Percentiles rank a stretch among this genome's conserved stretches.
phyloP scores from a whole-genome alignment of 2,797 vertebrate genomes.

The Sebastes kiyomatsui region DNA sequence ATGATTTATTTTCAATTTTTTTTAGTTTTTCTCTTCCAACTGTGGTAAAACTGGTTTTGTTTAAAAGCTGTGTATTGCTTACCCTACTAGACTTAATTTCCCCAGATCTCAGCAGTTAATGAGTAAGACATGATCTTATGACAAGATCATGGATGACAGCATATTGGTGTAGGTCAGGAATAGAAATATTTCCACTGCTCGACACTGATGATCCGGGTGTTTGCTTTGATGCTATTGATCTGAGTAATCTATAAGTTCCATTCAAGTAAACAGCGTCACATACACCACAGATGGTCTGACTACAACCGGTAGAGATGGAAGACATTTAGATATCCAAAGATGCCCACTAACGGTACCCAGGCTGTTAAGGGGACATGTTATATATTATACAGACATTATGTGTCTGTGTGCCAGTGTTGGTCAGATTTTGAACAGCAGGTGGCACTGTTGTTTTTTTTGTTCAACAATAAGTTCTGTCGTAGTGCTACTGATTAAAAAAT shows the following conservation, averaged over 20 bases:
- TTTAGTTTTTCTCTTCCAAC: neutral
- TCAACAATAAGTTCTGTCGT: neutral
- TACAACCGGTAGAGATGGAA: neutral
- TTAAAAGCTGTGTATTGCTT: neutral
- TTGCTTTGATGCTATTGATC: neutral
- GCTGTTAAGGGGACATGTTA: neutral
- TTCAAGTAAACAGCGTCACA: neutral
- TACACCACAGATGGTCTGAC: neutral
- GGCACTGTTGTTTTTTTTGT: constrained; percentile 67
- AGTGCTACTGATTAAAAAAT: neutral
- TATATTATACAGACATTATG: neutral
- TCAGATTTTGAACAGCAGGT: constrained; percentile 69
- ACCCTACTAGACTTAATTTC: neutral
- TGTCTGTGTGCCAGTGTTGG: neutral
- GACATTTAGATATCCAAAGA: neutral
- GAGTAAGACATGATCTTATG: neutral
- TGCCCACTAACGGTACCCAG: neutral
- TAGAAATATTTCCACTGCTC: neutral
- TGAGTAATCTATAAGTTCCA: neutral
- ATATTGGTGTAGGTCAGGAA: neutral
- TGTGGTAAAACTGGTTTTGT: neutral
- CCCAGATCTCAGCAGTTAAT: neutral
- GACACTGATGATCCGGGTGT: neutral
- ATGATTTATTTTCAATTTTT: neutral
- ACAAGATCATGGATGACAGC: neutral